Evolutionary conservation across 1,140 invertebrate species (phyloP).

Genomic region (Antheraea mylitta): DNA sequence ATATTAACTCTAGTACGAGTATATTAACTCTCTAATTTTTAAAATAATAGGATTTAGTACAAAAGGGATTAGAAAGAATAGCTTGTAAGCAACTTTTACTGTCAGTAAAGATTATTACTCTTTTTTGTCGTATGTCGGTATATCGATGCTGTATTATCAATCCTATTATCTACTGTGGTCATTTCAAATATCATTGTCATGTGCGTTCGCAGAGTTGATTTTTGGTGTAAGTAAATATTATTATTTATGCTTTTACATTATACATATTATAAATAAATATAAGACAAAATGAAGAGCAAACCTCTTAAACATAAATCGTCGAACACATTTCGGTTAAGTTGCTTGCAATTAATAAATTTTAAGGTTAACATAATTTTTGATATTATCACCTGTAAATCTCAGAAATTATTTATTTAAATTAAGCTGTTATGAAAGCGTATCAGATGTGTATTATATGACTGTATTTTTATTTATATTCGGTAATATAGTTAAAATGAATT

Average conservation of each 20-base stretch:
- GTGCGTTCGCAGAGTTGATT: not conserved
- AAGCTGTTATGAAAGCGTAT: too few relatives aligned
- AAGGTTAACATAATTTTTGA: not conserved
- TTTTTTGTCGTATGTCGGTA: too few relatives aligned
- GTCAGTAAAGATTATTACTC: too few relatives aligned
- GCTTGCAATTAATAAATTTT: not conserved
- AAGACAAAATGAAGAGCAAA: conserved; percentile 85
- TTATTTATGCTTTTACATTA: not conserved
- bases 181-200: not conserved
- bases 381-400: not conserved
- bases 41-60: too few relatives aligned
- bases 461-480: not conserved
- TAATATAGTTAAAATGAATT: too few relatives aligned
- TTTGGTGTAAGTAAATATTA: not conserved
- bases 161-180: too few relatives aligned
- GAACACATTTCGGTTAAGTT: conserved; percentile 89
- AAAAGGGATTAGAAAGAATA: too few relatives aligned
- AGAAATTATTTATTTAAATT: not conserved
- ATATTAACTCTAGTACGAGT: too few relatives aligned
- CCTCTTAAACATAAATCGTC: conserved; percentile 87
- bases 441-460: too few relatives aligned
- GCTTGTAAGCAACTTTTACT: too few relatives aligned
- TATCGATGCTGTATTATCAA: too few relatives aligned
- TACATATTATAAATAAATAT: conserved; percentile 8
- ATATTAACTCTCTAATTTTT: too few relatives aligned